phyloP scores from a whole-genome alignment of 2,888 invertebrate species.

The Ophion obscuratus region DNA sequence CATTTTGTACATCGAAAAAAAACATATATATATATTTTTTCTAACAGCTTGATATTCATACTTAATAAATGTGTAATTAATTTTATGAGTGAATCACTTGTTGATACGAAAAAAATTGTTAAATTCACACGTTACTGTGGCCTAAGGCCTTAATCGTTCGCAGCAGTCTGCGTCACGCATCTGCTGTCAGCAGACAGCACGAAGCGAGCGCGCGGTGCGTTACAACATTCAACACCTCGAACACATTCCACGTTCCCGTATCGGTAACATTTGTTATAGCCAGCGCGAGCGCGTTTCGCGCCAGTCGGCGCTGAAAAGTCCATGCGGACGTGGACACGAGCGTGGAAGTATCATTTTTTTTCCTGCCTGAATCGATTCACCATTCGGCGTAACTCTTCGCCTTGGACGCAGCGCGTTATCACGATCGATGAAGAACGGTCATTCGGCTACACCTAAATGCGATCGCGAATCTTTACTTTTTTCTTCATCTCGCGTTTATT shows the following conservation, averaged over 20 bases:
- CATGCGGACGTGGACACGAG: neutral
- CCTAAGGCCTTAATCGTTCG: slow-evolving; percentile 1
- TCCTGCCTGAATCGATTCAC: neutral
- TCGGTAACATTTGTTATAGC: slow-evolving; percentile 6
- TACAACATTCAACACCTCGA: slow-evolving; percentile 26
- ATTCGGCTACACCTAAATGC: neutral
- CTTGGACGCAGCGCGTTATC: neutral
- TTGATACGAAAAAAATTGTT: too few relatives aligned
- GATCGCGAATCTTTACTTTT: neutral
- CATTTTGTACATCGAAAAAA: too few relatives aligned
- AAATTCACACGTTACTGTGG: too few relatives aligned
- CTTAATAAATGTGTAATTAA: too few relatives aligned
- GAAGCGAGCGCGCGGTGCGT: neutral
- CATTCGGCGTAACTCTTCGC: neutral
- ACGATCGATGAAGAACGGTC: neutral
- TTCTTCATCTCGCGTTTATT: too few relatives aligned
- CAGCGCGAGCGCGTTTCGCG: neutral
- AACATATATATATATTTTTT: too few relatives aligned
- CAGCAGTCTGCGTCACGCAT: slow-evolving; percentile 7
- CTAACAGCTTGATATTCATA: too few relatives aligned
- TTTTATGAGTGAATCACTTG: too few relatives aligned
- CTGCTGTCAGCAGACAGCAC: too few relatives aligned
- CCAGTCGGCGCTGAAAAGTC: slow-evolving; percentile 7
- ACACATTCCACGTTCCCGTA: slow-evolving; percentile 43
- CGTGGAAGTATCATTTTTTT: neutral